Base-by-base conservation (phyloP, 2,797 vertebrate species). In the Nothura maculosa region DNA sequence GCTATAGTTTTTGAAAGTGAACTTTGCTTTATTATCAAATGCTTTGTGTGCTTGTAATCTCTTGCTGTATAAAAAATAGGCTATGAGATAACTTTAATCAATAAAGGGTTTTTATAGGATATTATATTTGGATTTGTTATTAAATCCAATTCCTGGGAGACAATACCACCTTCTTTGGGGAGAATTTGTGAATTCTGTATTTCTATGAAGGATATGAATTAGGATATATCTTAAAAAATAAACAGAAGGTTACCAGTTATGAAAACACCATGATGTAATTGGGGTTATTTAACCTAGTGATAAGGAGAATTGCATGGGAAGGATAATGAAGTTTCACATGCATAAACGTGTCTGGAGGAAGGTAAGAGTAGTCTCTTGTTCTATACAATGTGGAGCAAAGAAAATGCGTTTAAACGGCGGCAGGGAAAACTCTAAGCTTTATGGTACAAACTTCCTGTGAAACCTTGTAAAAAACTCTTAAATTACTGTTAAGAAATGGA, bases 341-440 rank as follows among this genome's bases (percentile, higher is more conserved):
- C 6, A 17, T 27, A 3, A 66, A 77, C 1, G 12, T 6, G 0
- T 6, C 12, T 64, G 15, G 4, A 55, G 14, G 16, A 61, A 28
- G 11, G 28, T n/a, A 60, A n/a, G 54, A 34, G 68, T 48, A 14
- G 36, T 57, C 25, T 40, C 14, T 2, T 64, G 43, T 50, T 14
- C 5, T 45, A 6, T 24, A 40, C 8, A 43, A 16, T 27, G 52
- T 19, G 15, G 30, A 48, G 22, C 34, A 58, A 70, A 64, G 36
- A 25, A 21, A 43, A 63, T 24, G 18, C n/a, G 4, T 77, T 82
- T 58, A 70, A 78, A 20, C 6, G 45, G 25, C 17, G 61, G 6
- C 6, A 57, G 17, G 30, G n/a, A 62, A 84, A 69, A 69, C 36
- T 38, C 13, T 14, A 69, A 5, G 9, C 27, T 30, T 38, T 22